These are phyloP conservation scores for human (Homo sapiens) DNA, from an alignment of 2,113 vertebrate species.

Conservation along the genomic window GRCh38 chr9:131171001-131171500, in stretches of 20 bases:
- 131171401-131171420: neutral
- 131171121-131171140: neutral
- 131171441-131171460: neutral
- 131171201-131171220: neutral
- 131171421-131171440: neutral
- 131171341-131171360: neutral
- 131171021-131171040: neutral
- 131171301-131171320: neutral
- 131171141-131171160: neutral
- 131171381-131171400: neutral
- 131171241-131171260: neutral
- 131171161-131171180: neutral
- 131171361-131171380: neutral
- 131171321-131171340: neutral
- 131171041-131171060: neutral
- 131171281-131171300: neutral
- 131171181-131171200: neutral
- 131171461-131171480: neutral
- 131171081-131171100: neutral
- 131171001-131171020: neutral
- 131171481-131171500: neutral
- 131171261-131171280: neutral
- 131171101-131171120: neutral
- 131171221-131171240: neutral
- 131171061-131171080: neutral